phyloP scores from a whole-genome alignment of 2,113 vertebrate species.

The Hippocampus mohnikei region DNA sequence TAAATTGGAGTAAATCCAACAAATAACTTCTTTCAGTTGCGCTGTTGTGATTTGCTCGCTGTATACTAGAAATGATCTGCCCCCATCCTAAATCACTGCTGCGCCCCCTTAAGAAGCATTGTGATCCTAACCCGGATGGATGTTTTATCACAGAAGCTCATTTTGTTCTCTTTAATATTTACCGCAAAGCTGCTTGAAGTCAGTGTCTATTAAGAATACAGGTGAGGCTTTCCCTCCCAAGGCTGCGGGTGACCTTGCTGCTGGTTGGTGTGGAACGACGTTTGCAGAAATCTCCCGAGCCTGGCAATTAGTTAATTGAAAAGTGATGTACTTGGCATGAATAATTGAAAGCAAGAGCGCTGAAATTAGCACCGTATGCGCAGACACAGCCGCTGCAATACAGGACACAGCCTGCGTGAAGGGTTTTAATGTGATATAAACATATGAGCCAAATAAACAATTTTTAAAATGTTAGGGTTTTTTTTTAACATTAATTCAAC shows the following conservation, averaged over 20 bases:
- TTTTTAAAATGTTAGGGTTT: background rate
- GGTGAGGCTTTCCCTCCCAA: conserved; percentile 24
- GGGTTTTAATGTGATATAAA: background rate
- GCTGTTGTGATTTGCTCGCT: background rate
- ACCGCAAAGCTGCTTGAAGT: conserved; percentile 37
- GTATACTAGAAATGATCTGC: background rate
- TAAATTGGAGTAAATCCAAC: no score
- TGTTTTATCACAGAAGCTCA: conserved; percentile 34
- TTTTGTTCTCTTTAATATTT: conserved; percentile 66
- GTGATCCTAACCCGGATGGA: background rate
- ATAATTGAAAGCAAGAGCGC: conserved; percentile 57
- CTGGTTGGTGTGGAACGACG: conserved; percentile 1
- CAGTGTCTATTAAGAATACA: conserved; percentile 48
- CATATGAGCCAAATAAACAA: background rate
- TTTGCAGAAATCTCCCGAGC: conserved; percentile 52
- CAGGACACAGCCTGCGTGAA: background rate
- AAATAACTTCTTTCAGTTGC: no score
- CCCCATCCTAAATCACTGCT: background rate
- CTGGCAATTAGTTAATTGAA: conserved; percentile 70
- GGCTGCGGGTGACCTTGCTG: conserved; percentile 37
- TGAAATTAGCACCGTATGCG: conserved; percentile 49
- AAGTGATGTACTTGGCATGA: conserved; percentile 66
- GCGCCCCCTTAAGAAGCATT: background rate
- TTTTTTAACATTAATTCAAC: background rate
- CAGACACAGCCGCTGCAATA: conserved; percentile 6